Evolutionary conservation across 2,113 vertebrate species (phyloP).

Genomic region (Sporophila hypoxantha): DNA sequence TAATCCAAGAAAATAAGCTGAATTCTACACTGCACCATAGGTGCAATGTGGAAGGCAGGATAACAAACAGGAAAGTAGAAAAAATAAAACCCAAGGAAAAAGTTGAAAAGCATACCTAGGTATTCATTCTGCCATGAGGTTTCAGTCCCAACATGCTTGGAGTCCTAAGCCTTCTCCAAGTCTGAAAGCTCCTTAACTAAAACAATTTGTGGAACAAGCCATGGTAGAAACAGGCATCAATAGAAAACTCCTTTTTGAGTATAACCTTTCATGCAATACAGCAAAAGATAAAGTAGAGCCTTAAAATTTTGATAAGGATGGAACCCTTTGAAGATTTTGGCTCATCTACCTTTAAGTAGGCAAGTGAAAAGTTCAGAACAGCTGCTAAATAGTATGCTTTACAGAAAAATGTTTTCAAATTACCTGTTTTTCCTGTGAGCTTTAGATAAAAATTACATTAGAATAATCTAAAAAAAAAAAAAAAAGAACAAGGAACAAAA

Average conservation of each 20-base stretch:
- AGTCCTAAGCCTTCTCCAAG: not conserved
- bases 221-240: not conserved
- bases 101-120: not conserved
- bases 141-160: not conserved
- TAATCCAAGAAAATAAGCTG: not conserved
- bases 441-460: not conserved
- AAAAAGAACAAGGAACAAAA: not conserved
- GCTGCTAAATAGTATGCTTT: not conserved
- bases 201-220: not conserved
- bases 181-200: not conserved
- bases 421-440: not conserved
- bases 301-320: not conserved
- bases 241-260: not conserved
- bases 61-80: not conserved
- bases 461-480: not conserved
- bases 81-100: not conserved
- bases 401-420: not conserved
- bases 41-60: not conserved
- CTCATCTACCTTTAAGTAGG: not conserved
- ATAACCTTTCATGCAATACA: not conserved
- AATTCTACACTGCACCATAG: not conserved
- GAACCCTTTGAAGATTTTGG: not conserved
- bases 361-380: not conserved
- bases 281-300: not conserved
- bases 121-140: accelerated